Evolutionary conservation across 1,140 invertebrate species (phyloP).

Genomic region (Nebria ingens): DNA sequence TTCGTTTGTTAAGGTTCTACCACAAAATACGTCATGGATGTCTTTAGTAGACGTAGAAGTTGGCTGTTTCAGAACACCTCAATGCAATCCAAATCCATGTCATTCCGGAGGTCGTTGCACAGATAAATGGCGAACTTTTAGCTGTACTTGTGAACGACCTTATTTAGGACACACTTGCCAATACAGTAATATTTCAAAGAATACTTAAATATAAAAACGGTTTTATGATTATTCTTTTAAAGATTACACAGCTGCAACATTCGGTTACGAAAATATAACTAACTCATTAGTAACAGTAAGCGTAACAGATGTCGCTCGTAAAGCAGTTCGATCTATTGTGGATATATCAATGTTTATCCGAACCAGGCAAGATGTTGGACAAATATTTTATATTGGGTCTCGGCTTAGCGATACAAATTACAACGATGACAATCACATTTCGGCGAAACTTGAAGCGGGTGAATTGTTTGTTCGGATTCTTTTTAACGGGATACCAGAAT

Average conservation of each 20-base stretch:
- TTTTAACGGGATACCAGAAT: slow-evolving; percentile 67
- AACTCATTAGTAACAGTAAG: slow-evolving; percentile 60
- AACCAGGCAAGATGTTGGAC: slow-evolving; percentile 69
- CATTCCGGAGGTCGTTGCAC: slow-evolving; percentile 74
- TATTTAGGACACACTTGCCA: slow-evolving; percentile 79
- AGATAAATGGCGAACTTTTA: slow-evolving; percentile 80
- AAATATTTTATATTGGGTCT: slow-evolving; percentile 83
- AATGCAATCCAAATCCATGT: slow-evolving; percentile 81
- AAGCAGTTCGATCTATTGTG: slow-evolving; percentile 62
- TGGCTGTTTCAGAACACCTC: slow-evolving; percentile 64
- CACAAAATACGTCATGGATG: slow-evolving; percentile 21
- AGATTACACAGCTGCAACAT: slow-evolving; percentile 82
- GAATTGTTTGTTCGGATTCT: slow-evolving; percentile 68
- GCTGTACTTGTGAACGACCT: slow-evolving; percentile 76
- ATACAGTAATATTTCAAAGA: slow-evolving; percentile 49
- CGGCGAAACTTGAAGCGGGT: slow-evolving; percentile 63
- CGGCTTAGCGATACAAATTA: slow-evolving; percentile 36
- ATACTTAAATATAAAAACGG: background rate
- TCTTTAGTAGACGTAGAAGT: slow-evolving; percentile 45
- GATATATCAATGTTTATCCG: slow-evolving; percentile 89
- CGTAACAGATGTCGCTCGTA: slow-evolving; percentile 52
- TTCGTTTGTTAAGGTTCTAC: slow-evolving; percentile 30
- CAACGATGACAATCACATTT: slow-evolving; percentile 48
- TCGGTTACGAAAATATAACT: slow-evolving; percentile 72
- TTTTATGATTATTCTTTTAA: slow-evolving; percentile 20